Evolutionary conservation across 2,113 vertebrate species (phyloP).

Genomic region (Empidonax traillii): DNA sequence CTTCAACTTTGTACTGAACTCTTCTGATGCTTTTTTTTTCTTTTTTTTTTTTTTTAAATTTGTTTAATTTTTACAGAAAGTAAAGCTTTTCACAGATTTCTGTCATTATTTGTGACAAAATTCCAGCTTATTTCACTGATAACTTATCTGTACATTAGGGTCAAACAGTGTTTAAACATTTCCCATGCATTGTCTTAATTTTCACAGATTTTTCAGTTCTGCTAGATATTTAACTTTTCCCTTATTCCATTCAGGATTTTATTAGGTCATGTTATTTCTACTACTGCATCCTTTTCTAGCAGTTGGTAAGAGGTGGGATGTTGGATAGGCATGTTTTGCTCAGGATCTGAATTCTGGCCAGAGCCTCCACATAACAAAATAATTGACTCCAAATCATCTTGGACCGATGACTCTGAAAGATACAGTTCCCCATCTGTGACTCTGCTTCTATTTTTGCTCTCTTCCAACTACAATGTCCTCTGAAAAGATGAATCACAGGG

Average conservation of each 20-base stretch:
- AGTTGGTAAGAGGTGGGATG: background rate
- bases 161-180: background rate
- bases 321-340: background rate
- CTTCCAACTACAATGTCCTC: background rate
- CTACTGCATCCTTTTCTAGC: background rate
- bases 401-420: background rate
- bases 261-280: background rate
- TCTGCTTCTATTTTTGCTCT: background rate
- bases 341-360: background rate
- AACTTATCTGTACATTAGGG: background rate
- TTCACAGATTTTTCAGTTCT: background rate
- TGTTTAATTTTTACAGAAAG: background rate
- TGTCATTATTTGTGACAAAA: background rate
- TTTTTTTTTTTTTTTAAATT: background rate
- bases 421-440: background rate
- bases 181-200: background rate
- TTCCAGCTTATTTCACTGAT: background rate
- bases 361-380: background rate
- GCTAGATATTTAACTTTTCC: background rate
- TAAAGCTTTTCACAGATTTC: background rate
- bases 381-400: background rate
- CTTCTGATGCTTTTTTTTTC: background rate
- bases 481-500: accelerated
- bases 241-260: background rate
- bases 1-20: background rate